phyloP scores from a whole-genome alignment of 2,888 invertebrate species.

The Subacronicta megacephala region DNA sequence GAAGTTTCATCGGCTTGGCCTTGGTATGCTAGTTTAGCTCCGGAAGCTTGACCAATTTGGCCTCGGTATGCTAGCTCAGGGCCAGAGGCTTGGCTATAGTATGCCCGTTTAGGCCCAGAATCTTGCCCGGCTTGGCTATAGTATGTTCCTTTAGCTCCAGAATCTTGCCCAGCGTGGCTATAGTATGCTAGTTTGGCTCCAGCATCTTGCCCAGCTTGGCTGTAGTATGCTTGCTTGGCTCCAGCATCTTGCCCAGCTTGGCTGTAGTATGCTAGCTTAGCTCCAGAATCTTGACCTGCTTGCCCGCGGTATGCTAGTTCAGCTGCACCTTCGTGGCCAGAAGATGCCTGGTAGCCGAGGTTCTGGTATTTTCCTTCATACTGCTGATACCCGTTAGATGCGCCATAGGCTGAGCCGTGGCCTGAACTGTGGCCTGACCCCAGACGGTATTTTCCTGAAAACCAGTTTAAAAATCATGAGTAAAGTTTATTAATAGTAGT shows the following conservation, averaged over 20 bases:
- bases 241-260: not conserved
- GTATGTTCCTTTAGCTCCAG: constrained; percentile 13
- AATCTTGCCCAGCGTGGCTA: constrained; percentile 1
- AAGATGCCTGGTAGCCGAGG: constrained; percentile 18
- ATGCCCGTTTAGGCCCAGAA: constrained; percentile 8
- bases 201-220: constrained; percentile 10
- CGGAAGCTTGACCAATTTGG: constrained; percentile 10
- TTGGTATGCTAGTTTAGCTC: constrained; percentile 6
- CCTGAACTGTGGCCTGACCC: constrained; percentile 7
- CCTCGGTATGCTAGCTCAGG: too few relatives aligned
- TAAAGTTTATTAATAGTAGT: too few relatives aligned
- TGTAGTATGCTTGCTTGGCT: too few relatives aligned
- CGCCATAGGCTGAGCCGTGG: constrained; percentile 10
- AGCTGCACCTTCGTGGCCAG: constrained; percentile 12
- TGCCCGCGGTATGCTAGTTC: constrained; percentile 5
- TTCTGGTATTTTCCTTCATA: constrained; percentile 27
- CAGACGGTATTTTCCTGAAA: not conserved
- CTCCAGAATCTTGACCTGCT: not conserved
- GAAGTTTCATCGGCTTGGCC: not conserved
- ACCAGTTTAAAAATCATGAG: not conserved
- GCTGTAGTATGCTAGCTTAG: not conserved
- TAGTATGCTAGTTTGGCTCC: constrained; percentile 30
- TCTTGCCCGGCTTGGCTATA: not conserved
- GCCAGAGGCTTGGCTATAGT: constrained; percentile 1
- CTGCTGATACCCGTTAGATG: constrained; percentile 21